Base-by-base conservation (phyloP, 2,888 invertebrate species). In the Acanthosoma haemorrhoidale region DNA sequence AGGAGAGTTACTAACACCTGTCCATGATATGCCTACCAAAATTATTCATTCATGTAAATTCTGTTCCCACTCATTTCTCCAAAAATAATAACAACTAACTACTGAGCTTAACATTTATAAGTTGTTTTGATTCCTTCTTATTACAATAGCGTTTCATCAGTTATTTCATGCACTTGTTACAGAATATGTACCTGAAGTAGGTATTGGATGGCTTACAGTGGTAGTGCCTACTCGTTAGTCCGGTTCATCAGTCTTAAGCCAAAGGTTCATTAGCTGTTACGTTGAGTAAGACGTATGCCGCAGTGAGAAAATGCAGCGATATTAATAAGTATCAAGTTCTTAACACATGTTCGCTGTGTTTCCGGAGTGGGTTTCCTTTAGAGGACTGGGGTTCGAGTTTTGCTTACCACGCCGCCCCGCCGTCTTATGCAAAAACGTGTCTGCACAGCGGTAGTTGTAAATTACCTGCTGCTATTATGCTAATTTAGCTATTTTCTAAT, bases 401-500 rank as follows among this genome's bases (percentile, higher is more conserved):
- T 25, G 25, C n/a, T 2, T 8, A n/a, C 29, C 13, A 13, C n/a
- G n/a, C n/a, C 13, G n/a, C 51, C 18, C 32, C 32, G 5, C 9
- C n/a, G 29, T 3, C 25, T 25, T 13, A 25, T 25, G n/a, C 51
- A 25, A 25, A 21, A 2, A 5, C 13, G 13, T 51, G n/a, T 11
- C 43, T n/a, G 21, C 2, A 8, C 51, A n/a, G n/a, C 29, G 21
- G 25, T 3, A 29, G 16, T 25, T 51, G 51, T 51, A 51, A 51
- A 51, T 25, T 1, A 25, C 51, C n/a, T 25, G 13, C 6, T 16
- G 13, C 25, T 13, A 2, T n/a, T 51, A 51, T 51, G 51, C 25
- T 51, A 51, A 51, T 51, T 51, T 51, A 51, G n/a, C n/a, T 25
- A 51, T 13, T 51, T 51, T 25, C n/a, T 51, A n/a, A n/a, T 51